These are phyloP conservation scores for Heliocidaris tuberculata DNA, from an alignment of 35 echinoderm and acorn worm species.

Conservation along the genomic window DNA sequence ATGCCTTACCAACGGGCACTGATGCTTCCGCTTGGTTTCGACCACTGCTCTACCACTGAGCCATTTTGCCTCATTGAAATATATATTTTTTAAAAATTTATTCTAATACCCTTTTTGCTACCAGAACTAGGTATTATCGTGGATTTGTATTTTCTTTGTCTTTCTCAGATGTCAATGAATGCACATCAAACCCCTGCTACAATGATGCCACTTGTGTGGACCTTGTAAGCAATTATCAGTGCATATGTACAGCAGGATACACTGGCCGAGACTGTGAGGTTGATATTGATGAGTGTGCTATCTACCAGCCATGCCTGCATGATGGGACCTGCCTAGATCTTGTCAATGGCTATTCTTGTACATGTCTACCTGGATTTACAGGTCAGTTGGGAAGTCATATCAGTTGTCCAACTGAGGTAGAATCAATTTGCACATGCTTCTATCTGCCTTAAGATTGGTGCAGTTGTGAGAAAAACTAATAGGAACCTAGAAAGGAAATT, in stretches of 20 bases:
- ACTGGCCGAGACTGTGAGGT: slow-evolving; percentile 61
- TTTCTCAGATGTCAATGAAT: slow-evolving; percentile 67
- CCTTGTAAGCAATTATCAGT: slow-evolving; percentile 23
- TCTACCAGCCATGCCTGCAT: slow-evolving; percentile 55
- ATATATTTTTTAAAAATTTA: too few species aligned
- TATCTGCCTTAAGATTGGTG: too few species aligned
- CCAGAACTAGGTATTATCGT: too few species aligned
- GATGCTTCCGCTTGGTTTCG: too few species aligned
- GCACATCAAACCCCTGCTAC: slow-evolving; percentile 54
- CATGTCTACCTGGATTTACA: slow-evolving; percentile 53
- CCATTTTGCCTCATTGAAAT: too few species aligned
- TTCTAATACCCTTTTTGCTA: too few species aligned
- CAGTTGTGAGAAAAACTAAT: too few species aligned
- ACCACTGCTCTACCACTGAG: too few species aligned
- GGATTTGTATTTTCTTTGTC: too few species aligned
- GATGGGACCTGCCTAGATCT: slow-evolving; percentile 50
- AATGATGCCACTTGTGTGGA: slow-evolving; percentile 71
- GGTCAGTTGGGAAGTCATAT: slow-evolving; percentile 12
- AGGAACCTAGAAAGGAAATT: too few species aligned
- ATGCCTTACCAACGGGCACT: too few species aligned
- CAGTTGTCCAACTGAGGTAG: neutral
- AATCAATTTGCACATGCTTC: too few species aligned
- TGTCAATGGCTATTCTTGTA: slow-evolving; percentile 49
- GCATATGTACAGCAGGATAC: slow-evolving; percentile 62
- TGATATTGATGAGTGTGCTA: slow-evolving; percentile 63